Conservation (phyloP, 2,797 vertebrate species). For the Pygocentrus nattereri region DNA sequence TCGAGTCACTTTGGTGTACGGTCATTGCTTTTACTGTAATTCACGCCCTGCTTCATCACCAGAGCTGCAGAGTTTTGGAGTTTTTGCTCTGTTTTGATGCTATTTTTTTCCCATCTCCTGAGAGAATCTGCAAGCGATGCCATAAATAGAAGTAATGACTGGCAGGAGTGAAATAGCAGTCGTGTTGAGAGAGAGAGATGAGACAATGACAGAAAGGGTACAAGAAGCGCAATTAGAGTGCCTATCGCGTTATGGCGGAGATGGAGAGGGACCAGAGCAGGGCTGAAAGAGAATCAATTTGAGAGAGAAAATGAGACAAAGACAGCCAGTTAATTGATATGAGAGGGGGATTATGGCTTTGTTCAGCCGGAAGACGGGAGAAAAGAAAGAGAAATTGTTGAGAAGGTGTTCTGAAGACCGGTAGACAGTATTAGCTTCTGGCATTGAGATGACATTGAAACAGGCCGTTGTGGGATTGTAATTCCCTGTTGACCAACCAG, state of each 20-base stretch:
- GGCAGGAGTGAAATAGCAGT: slow-evolving; percentile 6
- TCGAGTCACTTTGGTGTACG: slow-evolving; percentile 3
- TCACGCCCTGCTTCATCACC: not conserved
- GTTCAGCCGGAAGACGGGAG: not conserved
- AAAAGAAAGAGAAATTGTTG: not conserved
- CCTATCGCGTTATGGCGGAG: not conserved
- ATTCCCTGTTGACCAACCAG: not conserved
- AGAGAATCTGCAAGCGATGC: not conserved
- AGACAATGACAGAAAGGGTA: not conserved
- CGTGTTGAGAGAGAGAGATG: not conserved
- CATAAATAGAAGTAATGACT: slow-evolving; percentile 4
- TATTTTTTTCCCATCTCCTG: not conserved
- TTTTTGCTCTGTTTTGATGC: slow-evolving; percentile 5
- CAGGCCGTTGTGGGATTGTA: slow-evolving; percentile 4
- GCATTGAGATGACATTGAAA: slow-evolving; percentile 8
- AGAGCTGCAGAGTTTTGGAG: not conserved
- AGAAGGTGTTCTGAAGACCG: not conserved
- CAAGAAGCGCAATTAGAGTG: not conserved
- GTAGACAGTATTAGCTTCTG: not conserved
- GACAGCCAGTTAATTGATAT: slow-evolving; percentile 24
- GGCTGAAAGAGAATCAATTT: slow-evolving; percentile 10
- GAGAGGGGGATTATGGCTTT: slow-evolving; percentile 9
- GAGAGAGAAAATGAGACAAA: slow-evolving; percentile 1
- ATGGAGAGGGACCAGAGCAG: not conserved
- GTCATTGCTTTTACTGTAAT: not conserved